phyloP scores from a whole-genome alignment of 2,888 invertebrate genomes.

The Pyrrhosoma nymphula region DNA sequence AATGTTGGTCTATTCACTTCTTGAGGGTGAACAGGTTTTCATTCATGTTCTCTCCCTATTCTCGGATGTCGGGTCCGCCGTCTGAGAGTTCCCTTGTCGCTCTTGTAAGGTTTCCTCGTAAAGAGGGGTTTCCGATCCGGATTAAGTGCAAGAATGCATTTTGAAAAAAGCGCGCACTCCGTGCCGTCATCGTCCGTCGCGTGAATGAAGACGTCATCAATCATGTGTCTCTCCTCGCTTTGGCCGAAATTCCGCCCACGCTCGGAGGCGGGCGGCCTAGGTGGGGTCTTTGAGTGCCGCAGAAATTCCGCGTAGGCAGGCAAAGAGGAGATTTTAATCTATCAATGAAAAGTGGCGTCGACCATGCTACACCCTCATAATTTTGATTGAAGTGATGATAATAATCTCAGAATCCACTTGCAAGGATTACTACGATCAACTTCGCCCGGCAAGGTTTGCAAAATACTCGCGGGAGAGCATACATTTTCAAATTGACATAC shows the following conservation, averaged over 20 bases:
- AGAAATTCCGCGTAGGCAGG: background rate
- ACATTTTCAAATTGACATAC: background rate
- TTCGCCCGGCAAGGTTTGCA: background rate
- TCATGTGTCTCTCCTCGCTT: background rate
- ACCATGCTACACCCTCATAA: background rate
- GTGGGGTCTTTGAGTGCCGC: background rate
- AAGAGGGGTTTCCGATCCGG: background rate
- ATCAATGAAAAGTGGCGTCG: background rate
- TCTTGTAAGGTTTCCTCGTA: background rate
- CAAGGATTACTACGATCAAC: background rate
- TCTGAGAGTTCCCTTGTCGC: background rate
- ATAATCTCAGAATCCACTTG: background rate
- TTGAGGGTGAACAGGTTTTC: background rate
- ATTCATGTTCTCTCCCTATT: background rate
- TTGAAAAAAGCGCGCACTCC: background rate
- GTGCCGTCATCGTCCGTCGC: background rate
- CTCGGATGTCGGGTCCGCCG: background rate
- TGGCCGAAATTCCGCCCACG: background rate
- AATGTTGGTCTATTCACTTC: background rate
- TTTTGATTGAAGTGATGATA: conserved; percentile 20
- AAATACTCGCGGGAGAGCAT: background rate
- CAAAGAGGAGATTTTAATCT: background rate
- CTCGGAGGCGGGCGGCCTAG: background rate
- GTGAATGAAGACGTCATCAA: conserved; percentile 11
- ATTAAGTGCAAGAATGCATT: background rate